Base-by-base conservation (phyloP, 2,113 vertebrate genomes). In the Zapornia atra region DNA sequence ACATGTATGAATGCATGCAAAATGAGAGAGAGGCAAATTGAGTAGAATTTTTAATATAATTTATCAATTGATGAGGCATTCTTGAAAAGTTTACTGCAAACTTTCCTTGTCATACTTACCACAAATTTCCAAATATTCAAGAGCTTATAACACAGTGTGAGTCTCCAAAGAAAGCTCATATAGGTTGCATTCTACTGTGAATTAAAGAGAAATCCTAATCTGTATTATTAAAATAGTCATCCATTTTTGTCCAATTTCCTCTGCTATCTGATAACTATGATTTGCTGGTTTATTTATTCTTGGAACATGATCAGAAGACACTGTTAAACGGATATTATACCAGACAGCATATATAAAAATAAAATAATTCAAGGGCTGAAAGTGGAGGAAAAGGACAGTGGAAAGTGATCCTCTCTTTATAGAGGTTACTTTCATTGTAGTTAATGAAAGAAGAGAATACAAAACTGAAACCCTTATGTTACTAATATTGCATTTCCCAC, bases 171-270 rank as follows among this genome's bases (percentile, higher is more conserved):
- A 82, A 94, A 81, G 13, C 10, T 79, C 18, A 76, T 34, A n/a
- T 36, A 50, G n/a, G 8, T 65, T 89, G 50, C 53, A 93, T 84
- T 64, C 8, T 54, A 46, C 18, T 20, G 15, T 87, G 57, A 85
- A 76, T 38, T 85, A 73, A 36, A 57, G 46, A 79, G 63, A 33
- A 78, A 29, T 36, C 46, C 56, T 59, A 70, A 57, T 12, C 28
- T 34, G 20, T 53, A n/a, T 90, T 94, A 77, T 85, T 96, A 94
- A 97, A 81, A 83, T 83, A 28, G 3, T 26, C 34, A 76, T 54
- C 18, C 24, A 31, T 38, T 86, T 96, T 75, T 57, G 92, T 73
- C 22, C 40, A 83, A 54, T 92, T 93, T 96, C 56, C 53, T 95
- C 10, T 85, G n/a, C n/a, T n/a, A 56, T 93, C n/a, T 70, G 75